These are phyloP conservation scores for Lithobates pipiens DNA, from an alignment of 2,797 vertebrate genomes.

Conservation along the genomic window DNA sequence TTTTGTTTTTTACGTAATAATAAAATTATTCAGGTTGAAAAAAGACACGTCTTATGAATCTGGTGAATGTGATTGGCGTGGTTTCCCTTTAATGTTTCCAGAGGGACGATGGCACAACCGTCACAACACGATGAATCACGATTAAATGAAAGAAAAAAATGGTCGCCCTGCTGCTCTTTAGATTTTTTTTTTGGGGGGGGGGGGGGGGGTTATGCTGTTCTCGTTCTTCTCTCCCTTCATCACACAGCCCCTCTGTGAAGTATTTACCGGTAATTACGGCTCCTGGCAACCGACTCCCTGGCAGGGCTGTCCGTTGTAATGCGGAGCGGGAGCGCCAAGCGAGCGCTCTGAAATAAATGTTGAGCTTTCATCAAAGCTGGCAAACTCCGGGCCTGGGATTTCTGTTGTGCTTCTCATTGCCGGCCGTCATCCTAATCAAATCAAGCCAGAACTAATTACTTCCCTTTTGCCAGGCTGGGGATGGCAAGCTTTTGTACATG, in stretches of 20 bases:
- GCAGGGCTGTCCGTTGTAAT: constrained; percentile 37
- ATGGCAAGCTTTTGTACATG: not conserved
- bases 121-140: too few species aligned
- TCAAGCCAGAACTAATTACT: constrained; percentile 46
- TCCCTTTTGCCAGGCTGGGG: constrained; percentile 15
- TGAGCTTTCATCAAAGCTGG: constrained; percentile 54
- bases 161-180: too few species aligned
- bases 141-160: too few species aligned
- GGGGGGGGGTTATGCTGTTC: too few species aligned
- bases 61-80: too few species aligned
- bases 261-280: constrained; percentile 58
- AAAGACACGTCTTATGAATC: too few species aligned
- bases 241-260: constrained; percentile 23
- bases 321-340: constrained; percentile 47
- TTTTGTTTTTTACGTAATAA: too few species aligned
- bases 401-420: constrained; percentile 38
- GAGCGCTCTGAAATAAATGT: constrained; percentile 53
- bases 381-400: constrained; percentile 42
- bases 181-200: too few species aligned
- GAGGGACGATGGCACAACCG: too few species aligned
- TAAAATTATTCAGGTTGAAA: too few species aligned
- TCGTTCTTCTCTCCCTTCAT: not conserved
- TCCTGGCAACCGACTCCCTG: constrained; percentile 41
- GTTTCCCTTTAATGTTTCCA: too few species aligned
- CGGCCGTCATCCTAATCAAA: constrained; percentile 50